A percentile compares a stretch with the other conserved stretches of the same genome.
phyloP scores from a whole-genome alignment of 2,888 invertebrate species.

The Parapristionchus giblindavisi region DNA sequence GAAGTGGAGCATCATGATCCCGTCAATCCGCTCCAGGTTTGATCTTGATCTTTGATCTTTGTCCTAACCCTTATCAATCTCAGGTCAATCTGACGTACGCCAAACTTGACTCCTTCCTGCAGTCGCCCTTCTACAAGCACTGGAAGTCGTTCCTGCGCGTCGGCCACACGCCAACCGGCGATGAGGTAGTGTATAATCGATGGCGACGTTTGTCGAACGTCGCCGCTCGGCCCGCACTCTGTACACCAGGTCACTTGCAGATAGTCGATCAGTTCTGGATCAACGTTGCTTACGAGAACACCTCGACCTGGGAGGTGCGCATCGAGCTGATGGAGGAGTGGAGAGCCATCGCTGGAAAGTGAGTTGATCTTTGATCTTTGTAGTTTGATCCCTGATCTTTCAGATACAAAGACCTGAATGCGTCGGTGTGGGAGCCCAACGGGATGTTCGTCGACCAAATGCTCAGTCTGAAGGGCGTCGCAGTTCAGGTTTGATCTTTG shows the following conservation, averaged over 20 bases:
- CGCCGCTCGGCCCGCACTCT: too few relatives aligned
- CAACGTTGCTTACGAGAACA: conserved; percentile 63
- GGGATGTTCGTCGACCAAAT: conserved; percentile 69
- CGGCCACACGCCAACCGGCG: conserved; percentile 25
- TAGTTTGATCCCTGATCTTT: conserved; percentile 36
- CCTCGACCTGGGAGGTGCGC: conserved; percentile 63
- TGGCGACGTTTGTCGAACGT: too few relatives aligned
- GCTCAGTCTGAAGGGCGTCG: conserved; percentile 62
- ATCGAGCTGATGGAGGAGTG: conserved; percentile 66
- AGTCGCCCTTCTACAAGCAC: conserved; percentile 66
- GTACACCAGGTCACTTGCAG: conserved; percentile 37
- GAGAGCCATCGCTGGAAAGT: conserved; percentile 58
- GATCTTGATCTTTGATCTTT: too few relatives aligned
- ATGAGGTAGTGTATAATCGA: too few relatives aligned
- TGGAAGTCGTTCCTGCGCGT: conserved; percentile 60
- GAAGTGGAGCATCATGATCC: conserved; percentile 10
- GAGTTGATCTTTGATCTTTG: background rate
- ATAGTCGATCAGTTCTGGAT: conserved; percentile 60
- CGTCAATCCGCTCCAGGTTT: conserved; percentile 32
- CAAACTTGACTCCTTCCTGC: conserved; percentile 57
- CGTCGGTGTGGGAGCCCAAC: conserved; percentile 65
- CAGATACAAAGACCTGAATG: conserved; percentile 60
- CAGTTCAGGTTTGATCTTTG: conserved; percentile 55
- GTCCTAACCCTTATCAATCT: background rate
- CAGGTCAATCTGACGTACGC: conserved; percentile 49